Evolutionary conservation across 1,140 invertebrate genomes (phyloP).

Genomic region (Camponotus vicinus): DNA sequence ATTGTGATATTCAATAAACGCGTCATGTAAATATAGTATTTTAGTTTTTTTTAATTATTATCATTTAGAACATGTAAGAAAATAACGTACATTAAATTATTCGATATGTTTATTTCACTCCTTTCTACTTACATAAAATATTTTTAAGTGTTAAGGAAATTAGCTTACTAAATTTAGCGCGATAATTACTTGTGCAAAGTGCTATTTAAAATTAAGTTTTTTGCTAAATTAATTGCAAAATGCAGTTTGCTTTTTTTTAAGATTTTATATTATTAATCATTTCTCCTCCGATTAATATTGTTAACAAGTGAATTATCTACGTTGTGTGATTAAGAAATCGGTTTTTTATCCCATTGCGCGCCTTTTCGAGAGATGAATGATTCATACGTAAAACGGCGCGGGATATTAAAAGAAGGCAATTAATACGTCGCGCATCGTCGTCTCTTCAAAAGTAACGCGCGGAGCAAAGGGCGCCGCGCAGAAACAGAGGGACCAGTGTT

Average conservation of each 20-base stretch:
- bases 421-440: conserved; percentile 73
- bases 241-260: neutral
- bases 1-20: too few species aligned
- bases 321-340: conserved; percentile 51
- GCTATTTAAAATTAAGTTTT: neutral
- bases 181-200: neutral
- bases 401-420: conserved; percentile 65
- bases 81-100: neutral
- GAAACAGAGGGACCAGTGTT: conserved; percentile 78
- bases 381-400: conserved; percentile 14
- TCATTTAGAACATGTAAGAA: neutral
- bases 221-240: neutral
- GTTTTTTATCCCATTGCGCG: conserved; percentile 9
- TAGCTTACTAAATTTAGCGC: neutral
- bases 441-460: conserved; percentile 71
- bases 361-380: conserved; percentile 34
- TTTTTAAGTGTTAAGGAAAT: neutral
- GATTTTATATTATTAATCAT: conserved; percentile 26
- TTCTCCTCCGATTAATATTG: neutral
- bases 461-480: conserved; percentile 65
- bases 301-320: conserved; percentile 42
- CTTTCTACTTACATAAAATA: neutral
- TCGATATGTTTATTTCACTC: neutral
- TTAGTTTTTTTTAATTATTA: too few species aligned
- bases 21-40: too few species aligned